Evolutionary conservation across 2,888 invertebrate species (phyloP), one percentile per base, ranked within the genome.

Genomic region (Apotomis betuletana): DNA sequence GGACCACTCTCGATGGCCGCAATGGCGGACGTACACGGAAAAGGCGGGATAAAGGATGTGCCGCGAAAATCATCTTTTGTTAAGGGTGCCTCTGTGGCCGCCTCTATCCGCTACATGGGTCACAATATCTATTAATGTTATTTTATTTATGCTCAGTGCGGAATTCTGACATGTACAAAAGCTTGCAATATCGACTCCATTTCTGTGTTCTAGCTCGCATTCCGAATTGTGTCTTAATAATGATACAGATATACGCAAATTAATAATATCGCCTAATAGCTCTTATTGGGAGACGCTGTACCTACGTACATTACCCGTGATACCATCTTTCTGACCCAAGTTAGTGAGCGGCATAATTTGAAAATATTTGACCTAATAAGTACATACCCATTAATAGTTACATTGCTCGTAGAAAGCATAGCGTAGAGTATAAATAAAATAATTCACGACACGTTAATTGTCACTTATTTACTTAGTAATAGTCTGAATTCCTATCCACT

Each of bases 1-100:
- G 77, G 74, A 78, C 75, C 73, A 75, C 69, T 69, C 69, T 69
- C 69, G 52, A 78, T 80, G 77, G 76, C 79, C 79, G 80, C 80
- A 80, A 82, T 83, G 81, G 77, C 81, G 81, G 77, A 75, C 81
- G 74, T 79, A 91, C 91, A 90, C 76, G 87, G 81, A 90, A 90
- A 87, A 85, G 91, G 91, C 91, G 90, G 88, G 81, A 74, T 80
- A 71, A 74, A 70, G 74, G 77, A 78, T 75, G 79, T 78, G 81
- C 80, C 77, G 81, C 79, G 77, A 81, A 83, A 84, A 81, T 83
- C 76, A 77, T 79, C 78, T 78, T 70, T 67, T 77, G 69, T 63
- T 69, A 69, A 62, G 55, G 6, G 46, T 55, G 69, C 62, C n/a
- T n/a, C 67, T 12, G 44, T 41, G 52, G 68, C 44, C 68, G 69